phyloP scores from a whole-genome alignment of 2,113 vertebrate species.

The Xiphophorus couchianus region DNA sequence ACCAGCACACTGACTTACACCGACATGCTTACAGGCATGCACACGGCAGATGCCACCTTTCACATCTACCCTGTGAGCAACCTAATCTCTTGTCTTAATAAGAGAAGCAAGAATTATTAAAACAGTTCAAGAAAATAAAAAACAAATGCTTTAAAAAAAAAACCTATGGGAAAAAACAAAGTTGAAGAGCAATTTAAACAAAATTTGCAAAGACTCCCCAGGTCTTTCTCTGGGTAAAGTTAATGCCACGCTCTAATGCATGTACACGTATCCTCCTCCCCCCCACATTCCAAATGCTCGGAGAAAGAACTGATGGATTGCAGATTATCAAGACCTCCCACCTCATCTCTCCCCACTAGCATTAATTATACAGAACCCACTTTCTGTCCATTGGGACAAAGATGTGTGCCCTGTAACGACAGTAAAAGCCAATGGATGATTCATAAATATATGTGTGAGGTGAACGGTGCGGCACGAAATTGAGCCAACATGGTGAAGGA shows the following conservation, averaged over 20 bases:
- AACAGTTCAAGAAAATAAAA: background rate
- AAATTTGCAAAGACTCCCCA: background rate
- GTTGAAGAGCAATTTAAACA: conserved; percentile 10
- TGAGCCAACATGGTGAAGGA: conserved; percentile 17
- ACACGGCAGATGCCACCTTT: background rate
- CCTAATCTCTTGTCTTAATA: conserved; percentile 1
- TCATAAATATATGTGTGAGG: conserved; percentile 42
- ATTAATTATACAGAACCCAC: conserved; percentile 67
- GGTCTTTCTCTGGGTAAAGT: conserved; percentile 34
- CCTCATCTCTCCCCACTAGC: conserved; percentile 39
- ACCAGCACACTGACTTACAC: conserved; percentile 28
- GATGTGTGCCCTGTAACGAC: conserved; percentile 44
- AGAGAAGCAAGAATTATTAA: background rate
- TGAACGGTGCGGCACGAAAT: conserved; percentile 2
- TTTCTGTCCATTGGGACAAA: conserved; percentile 46
- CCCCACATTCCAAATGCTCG: conserved; percentile 5
- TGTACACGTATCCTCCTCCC: conserved; percentile 8
- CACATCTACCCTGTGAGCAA: background rate
- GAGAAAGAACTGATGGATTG: conserved; percentile 14
- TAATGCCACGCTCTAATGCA: conserved; percentile 39
- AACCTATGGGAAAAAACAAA: conserved; percentile 19
- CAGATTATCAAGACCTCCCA: conserved; percentile 38
- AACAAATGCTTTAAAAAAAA: conserved; percentile 2
- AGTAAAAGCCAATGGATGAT: conserved; percentile 66
- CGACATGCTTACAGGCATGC: conserved; percentile 5